Evolutionary conservation across 2,797 vertebrate genomes (phyloP), one percentile per base, ranked within the genome.

Genomic region (Varecia variegata): DNA sequence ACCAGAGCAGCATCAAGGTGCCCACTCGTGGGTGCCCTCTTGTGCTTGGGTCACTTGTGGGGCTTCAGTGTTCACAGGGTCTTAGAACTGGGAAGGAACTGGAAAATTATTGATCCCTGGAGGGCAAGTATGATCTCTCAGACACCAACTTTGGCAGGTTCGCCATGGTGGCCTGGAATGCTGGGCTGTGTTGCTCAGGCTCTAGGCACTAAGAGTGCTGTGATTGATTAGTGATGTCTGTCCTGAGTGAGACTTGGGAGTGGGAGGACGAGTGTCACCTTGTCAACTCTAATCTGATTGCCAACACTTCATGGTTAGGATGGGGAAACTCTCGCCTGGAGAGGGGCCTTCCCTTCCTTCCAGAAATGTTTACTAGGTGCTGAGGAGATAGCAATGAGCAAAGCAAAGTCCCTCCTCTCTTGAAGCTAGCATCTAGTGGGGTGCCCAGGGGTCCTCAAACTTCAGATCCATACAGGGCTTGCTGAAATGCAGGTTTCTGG

Each of bases 11-110:
- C 20, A 25, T 5, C 4, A 58, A 20, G 13, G 15, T 0, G 32
- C n/a, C 25, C 2, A 9, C 2, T 27, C 20, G 11, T 13, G 14
- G 9, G 15, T 2, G 3, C 3, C 47, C 45, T 12, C 27, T 35
- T 30, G n/a, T 79, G 62, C 3, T 30, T 9, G 35, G 30, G 23
- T 2, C 21, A 15, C 14, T 32, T 12, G 77, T 2, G n/a, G 45
- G 45, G 4, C 27, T 43, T 93, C 30, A 76, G 15, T 14, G 32
- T 70, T 32, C 7, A 45, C 0, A 23, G 21, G 25, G 17, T 30
- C n/a, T 56, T 58, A 1, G 52, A 84, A 45, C 20, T 23, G 68
- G n/a, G 50, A 76, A 18, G 12, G 21, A 32, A 9, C 14, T 38
- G 13, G 60, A 82, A 11, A 50, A 27, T 27, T 12, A 54, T 3